phyloP scores from a whole-genome alignment of 2,888 invertebrate species.

The Drosophila histrio region DNA sequence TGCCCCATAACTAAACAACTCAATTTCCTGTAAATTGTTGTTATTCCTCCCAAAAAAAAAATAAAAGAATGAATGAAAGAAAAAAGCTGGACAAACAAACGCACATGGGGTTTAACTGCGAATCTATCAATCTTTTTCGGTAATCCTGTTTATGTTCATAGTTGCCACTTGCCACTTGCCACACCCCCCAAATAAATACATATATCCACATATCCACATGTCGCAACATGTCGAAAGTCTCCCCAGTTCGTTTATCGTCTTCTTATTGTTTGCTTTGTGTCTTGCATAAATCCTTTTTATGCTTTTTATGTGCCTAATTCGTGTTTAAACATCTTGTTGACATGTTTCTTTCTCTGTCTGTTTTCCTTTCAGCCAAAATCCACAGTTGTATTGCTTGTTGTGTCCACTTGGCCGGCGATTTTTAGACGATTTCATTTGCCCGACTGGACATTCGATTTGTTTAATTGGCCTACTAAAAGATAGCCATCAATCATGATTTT shows the following conservation, averaged over 20 bases:
- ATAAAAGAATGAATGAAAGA: not conserved
- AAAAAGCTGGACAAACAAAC: slow-evolving; percentile 31
- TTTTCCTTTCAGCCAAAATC: slow-evolving; percentile 10
- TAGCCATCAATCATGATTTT: slow-evolving; percentile 69
- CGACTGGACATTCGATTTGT: slow-evolving; percentile 65
- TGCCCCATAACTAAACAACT: slow-evolving; percentile 49
- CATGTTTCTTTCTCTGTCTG: slow-evolving; percentile 42
- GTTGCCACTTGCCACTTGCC: slow-evolving; percentile 35
- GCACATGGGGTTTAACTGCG: slow-evolving; percentile 38
- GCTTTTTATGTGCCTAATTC: slow-evolving; percentile 79
- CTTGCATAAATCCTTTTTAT: slow-evolving; percentile 75
- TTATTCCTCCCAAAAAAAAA: slow-evolving; percentile 15
- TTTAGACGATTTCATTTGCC: slow-evolving; percentile 35
- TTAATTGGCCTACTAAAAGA: slow-evolving; percentile 75
- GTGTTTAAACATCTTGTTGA: slow-evolving; percentile 78
- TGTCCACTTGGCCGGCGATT: slow-evolving; percentile 5
- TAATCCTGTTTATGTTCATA: slow-evolving; percentile 75
- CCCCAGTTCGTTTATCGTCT: slow-evolving; percentile 35
- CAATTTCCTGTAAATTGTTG: slow-evolving; percentile 61
- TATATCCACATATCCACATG: slow-evolving; percentile 6
- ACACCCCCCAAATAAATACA: not conserved
- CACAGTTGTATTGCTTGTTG: slow-evolving; percentile 10
- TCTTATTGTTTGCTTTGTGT: slow-evolving; percentile 57
- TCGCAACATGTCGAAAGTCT: slow-evolving; percentile 18
- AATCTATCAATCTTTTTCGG: slow-evolving; percentile 75